Evolutionary conservation across 2,113 vertebrate species (phyloP).

Genomic region (Chinchilla lanigera): DNA sequence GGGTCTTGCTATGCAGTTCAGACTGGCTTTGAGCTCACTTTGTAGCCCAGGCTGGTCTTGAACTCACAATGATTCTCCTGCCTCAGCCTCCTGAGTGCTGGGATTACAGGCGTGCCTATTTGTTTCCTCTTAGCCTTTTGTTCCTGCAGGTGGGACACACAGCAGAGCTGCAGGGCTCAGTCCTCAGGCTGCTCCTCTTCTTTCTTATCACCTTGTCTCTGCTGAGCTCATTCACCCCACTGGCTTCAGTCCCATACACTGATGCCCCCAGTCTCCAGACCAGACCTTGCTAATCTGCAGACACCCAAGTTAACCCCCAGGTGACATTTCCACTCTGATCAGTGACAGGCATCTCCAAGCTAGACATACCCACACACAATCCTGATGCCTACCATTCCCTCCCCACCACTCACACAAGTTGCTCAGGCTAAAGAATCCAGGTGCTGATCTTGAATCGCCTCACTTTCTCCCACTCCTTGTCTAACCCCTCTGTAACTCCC

Average conservation of each 20-base stretch:
- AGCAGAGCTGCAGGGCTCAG: neutral
- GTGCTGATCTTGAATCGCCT: neutral
- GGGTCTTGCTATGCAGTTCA: too few relatives aligned
- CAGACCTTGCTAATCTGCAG: neutral
- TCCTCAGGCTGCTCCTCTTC: neutral
- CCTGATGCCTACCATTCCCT: neutral
- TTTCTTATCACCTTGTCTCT: neutral
- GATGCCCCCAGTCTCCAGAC: neutral
- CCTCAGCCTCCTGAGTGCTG: too few relatives aligned
- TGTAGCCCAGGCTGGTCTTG: too few relatives aligned
- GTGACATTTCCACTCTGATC: neutral
- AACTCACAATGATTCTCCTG: too few relatives aligned
- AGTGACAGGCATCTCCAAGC: neutral
- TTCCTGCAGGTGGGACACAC: neutral
- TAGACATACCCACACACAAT: neutral
- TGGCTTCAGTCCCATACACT: neutral
- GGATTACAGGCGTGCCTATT: too few relatives aligned
- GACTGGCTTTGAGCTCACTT: too few relatives aligned
- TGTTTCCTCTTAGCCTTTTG: neutral
- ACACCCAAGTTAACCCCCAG: neutral
- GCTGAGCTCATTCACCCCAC: neutral
- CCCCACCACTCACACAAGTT: neutral
- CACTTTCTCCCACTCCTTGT: neutral
- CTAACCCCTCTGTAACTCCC: neutral
- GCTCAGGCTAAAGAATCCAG: neutral